A percentile compares a stretch with the other conserved stretches of the same genome.
phyloP scores from a whole-genome alignment of 2,113 vertebrate genomes.

The Dinomys branickii region DNA sequence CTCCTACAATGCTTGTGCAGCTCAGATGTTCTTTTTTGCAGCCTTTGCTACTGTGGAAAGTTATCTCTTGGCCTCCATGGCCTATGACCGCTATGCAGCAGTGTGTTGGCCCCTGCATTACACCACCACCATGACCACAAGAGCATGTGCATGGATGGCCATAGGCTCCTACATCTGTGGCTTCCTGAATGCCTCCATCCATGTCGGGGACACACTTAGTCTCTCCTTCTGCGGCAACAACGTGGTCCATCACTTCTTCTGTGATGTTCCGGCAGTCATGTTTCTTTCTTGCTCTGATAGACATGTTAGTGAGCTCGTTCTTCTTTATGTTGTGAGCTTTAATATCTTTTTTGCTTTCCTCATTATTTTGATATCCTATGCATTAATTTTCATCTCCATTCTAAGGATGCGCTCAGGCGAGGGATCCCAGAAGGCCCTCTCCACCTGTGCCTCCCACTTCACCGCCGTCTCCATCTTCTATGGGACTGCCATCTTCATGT shows the following conservation, averaged over 20 bases:
- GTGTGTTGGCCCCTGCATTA: conserved; percentile 48
- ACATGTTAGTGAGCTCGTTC: neutral
- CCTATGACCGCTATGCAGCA: neutral
- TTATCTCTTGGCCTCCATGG: conserved; percentile 57
- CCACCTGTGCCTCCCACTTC: conserved; percentile 58
- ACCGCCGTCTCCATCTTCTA: conserved; percentile 38
- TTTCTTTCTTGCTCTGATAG: conserved; percentile 64
- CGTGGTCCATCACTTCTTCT: conserved; percentile 51
- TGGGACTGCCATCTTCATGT: conserved; percentile 19
- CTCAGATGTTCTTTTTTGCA: conserved; percentile 55
- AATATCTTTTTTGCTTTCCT: neutral
- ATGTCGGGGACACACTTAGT: neutral
- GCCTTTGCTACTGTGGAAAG: conserved; percentile 50
- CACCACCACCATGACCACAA: conserved; percentile 9
- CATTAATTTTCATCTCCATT: conserved; percentile 38
- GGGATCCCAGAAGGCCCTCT: neutral
- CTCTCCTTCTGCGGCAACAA: conserved; percentile 15
- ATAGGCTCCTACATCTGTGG: neutral
- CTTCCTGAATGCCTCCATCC: conserved; percentile 51
- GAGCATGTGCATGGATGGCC: neutral
- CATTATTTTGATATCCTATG: conserved; percentile 32
- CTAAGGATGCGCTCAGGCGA: conserved; percentile 9
- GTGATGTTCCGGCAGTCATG: conserved; percentile 42
- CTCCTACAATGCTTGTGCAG: neutral
- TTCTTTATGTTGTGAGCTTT: neutral